Evolutionary conservation across 2,888 invertebrate species (phyloP).

Genomic region (Leptinotarsa rubiginosa): DNA sequence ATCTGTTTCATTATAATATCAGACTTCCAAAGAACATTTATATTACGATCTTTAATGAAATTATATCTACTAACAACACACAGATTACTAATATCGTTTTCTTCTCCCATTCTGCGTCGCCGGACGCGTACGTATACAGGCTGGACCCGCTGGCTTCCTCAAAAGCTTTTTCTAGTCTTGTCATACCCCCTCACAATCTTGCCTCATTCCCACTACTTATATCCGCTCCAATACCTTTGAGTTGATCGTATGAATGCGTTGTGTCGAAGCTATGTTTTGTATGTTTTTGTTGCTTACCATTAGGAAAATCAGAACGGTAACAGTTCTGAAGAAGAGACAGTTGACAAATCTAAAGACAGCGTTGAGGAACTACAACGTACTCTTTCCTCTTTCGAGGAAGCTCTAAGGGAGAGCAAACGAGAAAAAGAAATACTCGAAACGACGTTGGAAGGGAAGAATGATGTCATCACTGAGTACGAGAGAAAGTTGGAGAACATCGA

Average conservation of each 20-base stretch:
- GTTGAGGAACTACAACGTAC: constrained; percentile 68
- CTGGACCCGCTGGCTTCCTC: constrained; percentile 93
- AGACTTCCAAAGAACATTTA: too few relatives aligned
- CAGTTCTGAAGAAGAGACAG: constrained; percentile 16
- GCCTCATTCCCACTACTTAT: constrained; percentile 61
- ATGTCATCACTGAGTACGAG: constrained; percentile 49
- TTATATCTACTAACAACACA: too few relatives aligned
- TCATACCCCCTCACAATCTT: constrained; percentile 56
- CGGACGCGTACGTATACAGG: constrained; percentile 69
- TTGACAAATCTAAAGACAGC: constrained; percentile 48
- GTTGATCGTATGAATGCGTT: constrained; percentile 43
- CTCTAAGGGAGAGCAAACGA: constrained; percentile 69
- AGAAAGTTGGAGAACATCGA: constrained; percentile 50
- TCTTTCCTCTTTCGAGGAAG: constrained; percentile 69
- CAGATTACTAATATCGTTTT: constrained; percentile 39
- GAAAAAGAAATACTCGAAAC: constrained; percentile 55
- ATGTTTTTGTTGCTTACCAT: constrained; percentile 39
- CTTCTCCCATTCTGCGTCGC: constrained; percentile 53
- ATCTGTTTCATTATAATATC: too few relatives aligned
- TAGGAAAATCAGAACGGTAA: constrained; percentile 37
- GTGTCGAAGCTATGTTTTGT: constrained; percentile 43
- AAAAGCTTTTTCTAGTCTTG: constrained; percentile 90
- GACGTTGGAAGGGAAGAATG: constrained; percentile 53
- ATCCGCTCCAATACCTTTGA: constrained; percentile 48
- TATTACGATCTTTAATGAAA: too few relatives aligned